Percentiles rank a stretch among this genome's conserved stretches.
Evolutionary conservation across 2,113 vertebrate genomes (phyloP).

Genomic region (Callaeas wilsoni): DNA sequence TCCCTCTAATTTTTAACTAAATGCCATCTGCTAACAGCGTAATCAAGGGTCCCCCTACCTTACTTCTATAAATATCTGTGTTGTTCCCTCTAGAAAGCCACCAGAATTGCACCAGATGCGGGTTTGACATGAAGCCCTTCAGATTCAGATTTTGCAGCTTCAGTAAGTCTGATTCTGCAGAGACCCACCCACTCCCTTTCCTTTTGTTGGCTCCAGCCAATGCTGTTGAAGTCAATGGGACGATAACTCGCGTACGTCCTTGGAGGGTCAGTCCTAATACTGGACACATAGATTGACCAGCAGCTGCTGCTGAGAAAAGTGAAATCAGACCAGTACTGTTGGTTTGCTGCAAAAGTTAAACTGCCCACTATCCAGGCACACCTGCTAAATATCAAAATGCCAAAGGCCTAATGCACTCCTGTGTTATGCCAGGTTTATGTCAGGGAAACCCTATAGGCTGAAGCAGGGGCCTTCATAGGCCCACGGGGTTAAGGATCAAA

Average conservation of each 20-base stretch:
- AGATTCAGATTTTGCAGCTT: not conserved
- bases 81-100: not conserved
- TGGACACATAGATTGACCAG: not conserved
- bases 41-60: not conserved
- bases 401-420: not conserved
- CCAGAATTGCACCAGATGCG: not conserved
- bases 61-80: not conserved
- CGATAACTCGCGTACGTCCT: accelerated
- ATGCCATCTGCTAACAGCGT: not conserved
- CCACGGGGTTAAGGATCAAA: not conserved
- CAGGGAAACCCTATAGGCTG: not conserved
- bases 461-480: not conserved
- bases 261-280: not conserved
- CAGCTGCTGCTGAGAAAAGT: not conserved
- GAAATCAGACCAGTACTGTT: not conserved
- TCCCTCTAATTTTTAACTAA: not conserved
- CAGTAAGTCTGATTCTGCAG: not conserved
- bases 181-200: not conserved
- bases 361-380: not conserved
- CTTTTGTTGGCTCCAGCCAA: not conserved
- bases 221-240: not conserved
- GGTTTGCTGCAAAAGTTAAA: not conserved
- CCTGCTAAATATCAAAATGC: constrained; percentile 15
- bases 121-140: not conserved
- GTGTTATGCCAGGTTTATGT: not conserved